Base-by-base conservation (phyloP, 1,140 invertebrate species). In the Sinonovacula constricta region DNA sequence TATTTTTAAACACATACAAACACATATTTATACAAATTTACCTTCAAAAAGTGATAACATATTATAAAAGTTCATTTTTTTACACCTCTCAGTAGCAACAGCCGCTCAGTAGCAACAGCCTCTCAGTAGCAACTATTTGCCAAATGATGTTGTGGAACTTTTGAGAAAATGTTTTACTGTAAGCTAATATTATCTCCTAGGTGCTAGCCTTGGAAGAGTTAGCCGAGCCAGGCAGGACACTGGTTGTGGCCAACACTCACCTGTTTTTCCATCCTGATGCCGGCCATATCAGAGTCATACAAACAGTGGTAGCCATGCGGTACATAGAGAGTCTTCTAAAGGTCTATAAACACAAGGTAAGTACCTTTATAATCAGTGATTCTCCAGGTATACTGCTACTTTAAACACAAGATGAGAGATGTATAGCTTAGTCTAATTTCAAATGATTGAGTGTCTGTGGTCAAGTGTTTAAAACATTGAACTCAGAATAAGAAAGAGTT, bases 231-330 rank as follows among this genome's bases (percentile, higher is more conserved):
- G 79, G 66, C 0, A 51, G 90, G 92, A 68, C 80, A 66, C 71
- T 97, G 36, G 87, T 97, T 68, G 92, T 97, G 63, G 96, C 94
- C 28, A 98, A 97, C 87, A 98, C 96, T 0, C 97, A 99, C 92
- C 92, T 98, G 22, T 98, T 96, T 90, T 98, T 97, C 87, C 95
- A 96, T 87, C 96, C 96, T 1, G 94, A 95, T 89, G 95, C 96
- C 7, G 94, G 96, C 91, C 95, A 97, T 86, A 95, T 98, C 82
- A 91, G 97, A 82, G 90, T 98, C 2, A 88, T 98, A 36, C 93
- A 94, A 85, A 87, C 88, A 24, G 86, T 88, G 0, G 60, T 84
- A 12, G 82, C 83, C 33, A 67, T 90, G 31, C 57, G 83, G 28
- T 85, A 87, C 79, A 24, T 88, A 31, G 65, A 87, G 60, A 51